Conservation (phyloP, 2,113 vertebrate species). For the Callithrix jacchus region DNA sequence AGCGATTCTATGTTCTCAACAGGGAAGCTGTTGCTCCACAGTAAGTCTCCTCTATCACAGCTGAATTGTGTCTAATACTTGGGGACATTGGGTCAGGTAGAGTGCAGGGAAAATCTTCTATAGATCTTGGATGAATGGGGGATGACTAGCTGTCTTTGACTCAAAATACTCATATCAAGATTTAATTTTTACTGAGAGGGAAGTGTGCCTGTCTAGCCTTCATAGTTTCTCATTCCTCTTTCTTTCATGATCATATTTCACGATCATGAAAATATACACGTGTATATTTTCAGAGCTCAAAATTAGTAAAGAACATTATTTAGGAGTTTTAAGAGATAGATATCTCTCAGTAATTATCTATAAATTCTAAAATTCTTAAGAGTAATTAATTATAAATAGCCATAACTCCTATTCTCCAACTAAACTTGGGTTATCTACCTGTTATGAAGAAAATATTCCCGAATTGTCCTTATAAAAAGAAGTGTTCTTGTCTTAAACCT, state of each 20-base stretch:
- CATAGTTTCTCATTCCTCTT: neutral
- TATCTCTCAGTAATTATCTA: neutral
- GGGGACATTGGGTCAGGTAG: too few species aligned
- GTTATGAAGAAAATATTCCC: neutral
- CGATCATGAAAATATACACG: too few species aligned
- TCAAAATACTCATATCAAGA: neutral
- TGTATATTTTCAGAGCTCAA: neutral
- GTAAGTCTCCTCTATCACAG: neutral
- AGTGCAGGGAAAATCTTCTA: neutral
- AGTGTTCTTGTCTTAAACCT: neutral
- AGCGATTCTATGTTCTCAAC: too few species aligned
- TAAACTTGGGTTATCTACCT: neutral
- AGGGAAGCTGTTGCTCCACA: neutral
- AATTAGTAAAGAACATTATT: neutral
- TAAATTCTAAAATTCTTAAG: neutral
- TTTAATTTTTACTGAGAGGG: neutral
- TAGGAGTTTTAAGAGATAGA: neutral
- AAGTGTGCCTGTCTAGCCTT: neutral
- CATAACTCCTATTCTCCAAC: neutral
- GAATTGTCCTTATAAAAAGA: neutral
- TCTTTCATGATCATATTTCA: neutral
- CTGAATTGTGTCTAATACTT: neutral
- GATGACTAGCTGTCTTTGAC: neutral
- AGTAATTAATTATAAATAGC: neutral
- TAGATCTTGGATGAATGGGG: neutral